Conservation (phyloP, 2,113 vertebrate species). For the Aix galericulata region DNA sequence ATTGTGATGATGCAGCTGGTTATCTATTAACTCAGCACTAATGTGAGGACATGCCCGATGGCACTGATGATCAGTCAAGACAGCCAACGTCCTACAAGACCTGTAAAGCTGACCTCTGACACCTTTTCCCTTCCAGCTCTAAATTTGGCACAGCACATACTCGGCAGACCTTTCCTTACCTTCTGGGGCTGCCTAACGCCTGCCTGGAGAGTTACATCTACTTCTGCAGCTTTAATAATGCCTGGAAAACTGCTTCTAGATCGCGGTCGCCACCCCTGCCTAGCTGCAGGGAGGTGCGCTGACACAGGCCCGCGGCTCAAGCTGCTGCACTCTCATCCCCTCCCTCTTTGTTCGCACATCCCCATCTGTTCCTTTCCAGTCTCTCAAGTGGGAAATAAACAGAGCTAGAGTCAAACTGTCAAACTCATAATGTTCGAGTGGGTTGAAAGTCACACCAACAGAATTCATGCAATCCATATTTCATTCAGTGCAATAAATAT, state of each 20-base stretch:
- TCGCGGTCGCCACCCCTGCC: constrained; percentile 24
- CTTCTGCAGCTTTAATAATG: constrained; percentile 42
- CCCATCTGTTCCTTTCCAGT: constrained; percentile 67
- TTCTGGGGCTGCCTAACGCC: constrained; percentile 12
- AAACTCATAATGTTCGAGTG: constrained; percentile 58
- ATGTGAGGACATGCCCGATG: background rate
- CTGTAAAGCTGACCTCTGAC: constrained; percentile 41
- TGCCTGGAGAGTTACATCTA: background rate
- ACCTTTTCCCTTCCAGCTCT: constrained; percentile 45
- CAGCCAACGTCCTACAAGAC: constrained; percentile 43
- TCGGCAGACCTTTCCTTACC: constrained; percentile 41
- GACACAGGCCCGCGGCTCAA: constrained; percentile 41
- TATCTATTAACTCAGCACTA: constrained; percentile 56
- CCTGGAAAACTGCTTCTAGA: constrained; percentile 28
- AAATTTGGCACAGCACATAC: constrained; percentile 34
- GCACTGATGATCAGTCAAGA: background rate
- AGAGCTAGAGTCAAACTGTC: constrained; percentile 67
- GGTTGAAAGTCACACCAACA: constrained; percentile 61
- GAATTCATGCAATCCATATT: constrained; percentile 57
- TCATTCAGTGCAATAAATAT: constrained; percentile 38
- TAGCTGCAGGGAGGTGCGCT: constrained; percentile 19
- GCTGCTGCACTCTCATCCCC: constrained; percentile 40
- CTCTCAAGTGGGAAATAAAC: constrained; percentile 70
- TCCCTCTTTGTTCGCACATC: constrained; percentile 61
- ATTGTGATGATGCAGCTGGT: constrained; percentile 51